Conservation (phyloP, 2,888 invertebrate species). For the Crossocerus cetratus region DNA sequence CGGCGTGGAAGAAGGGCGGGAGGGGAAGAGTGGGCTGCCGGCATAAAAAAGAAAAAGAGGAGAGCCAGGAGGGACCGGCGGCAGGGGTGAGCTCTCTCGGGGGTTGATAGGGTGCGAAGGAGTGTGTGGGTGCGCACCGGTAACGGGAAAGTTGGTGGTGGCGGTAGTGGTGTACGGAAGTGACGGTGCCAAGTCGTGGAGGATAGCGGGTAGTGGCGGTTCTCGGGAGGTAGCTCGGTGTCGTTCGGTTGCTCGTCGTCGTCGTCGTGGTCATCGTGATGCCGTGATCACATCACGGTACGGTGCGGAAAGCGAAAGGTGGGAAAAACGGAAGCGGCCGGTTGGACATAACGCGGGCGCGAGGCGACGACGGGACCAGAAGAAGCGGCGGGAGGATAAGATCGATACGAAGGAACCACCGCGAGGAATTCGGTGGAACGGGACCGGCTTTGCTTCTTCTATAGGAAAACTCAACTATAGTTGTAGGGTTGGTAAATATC, state of each 20-base stretch:
- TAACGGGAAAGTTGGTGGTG: constrained; percentile 9
- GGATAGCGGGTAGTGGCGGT: constrained; percentile 53
- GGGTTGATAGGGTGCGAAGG: too few species aligned
- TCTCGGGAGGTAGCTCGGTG: constrained; percentile 45
- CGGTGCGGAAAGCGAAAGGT: not conserved
- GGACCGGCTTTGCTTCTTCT: not conserved
- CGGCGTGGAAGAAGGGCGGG: constrained; percentile 14
- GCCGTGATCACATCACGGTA: constrained; percentile 14
- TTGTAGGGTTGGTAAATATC: too few species aligned
- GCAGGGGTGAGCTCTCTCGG: too few species aligned
- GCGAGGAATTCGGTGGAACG: not conserved
- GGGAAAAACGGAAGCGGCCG: not conserved
- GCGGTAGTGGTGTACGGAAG: constrained; percentile 36
- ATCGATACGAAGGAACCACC: constrained; percentile 64
- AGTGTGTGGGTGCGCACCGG: too few species aligned
- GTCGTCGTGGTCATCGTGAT: constrained; percentile 19
- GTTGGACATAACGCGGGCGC: constrained; percentile 20
- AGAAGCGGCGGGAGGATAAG: constrained; percentile 56
- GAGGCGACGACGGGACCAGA: constrained; percentile 44
- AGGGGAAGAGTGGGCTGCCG: not conserved
- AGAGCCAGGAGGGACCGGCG: constrained; percentile 14
- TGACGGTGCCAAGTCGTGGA: constrained; percentile 40
- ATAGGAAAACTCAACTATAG: too few species aligned
- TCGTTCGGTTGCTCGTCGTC: constrained; percentile 28
- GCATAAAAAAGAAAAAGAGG: constrained; percentile 11